Percentiles rank a stretch among this genome's conserved stretches.
Evolutionary conservation across 1,140 invertebrate genomes (phyloP).

Genomic region (Drosophila neocordata): DNA sequence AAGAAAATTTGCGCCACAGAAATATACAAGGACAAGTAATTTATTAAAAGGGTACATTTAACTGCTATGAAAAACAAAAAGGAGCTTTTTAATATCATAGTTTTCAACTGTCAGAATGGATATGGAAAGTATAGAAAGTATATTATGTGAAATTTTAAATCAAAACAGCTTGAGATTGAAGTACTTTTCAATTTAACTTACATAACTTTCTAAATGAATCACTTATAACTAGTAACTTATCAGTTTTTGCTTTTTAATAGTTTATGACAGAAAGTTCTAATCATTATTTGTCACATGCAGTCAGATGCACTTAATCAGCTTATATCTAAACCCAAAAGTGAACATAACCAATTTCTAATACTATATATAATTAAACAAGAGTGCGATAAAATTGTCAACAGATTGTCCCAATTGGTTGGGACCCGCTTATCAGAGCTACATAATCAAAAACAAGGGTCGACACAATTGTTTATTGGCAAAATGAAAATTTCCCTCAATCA

Average conservation of each 20-base stretch:
- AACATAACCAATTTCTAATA: background rate
- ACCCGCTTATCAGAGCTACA: slow-evolving; percentile 20
- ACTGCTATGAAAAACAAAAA: background rate
- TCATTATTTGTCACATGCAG: slow-evolving; percentile 23
- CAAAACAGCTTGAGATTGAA: background rate
- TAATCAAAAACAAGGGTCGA: slow-evolving; percentile 61
- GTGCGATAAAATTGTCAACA: slow-evolving; percentile 45
- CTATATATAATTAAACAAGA: slow-evolving; percentile 39
- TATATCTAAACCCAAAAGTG: slow-evolving; percentile 19
- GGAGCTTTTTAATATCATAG: background rate
- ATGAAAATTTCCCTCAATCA: slow-evolving; percentile 58
- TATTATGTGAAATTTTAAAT: background rate
- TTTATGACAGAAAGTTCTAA: background rate
- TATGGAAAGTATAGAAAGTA: background rate
- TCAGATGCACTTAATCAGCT: background rate
- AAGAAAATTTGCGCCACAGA: background rate
- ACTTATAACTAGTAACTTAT: background rate
- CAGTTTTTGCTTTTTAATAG: background rate
- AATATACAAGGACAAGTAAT: background rate
- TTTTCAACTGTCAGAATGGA: background rate
- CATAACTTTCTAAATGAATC: background rate
- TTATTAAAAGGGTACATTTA: background rate
- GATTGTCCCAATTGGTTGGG: slow-evolving; percentile 40
- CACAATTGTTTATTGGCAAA: slow-evolving; percentile 62
- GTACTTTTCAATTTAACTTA: background rate